These are phyloP conservation scores for Apantesis nais DNA, from an alignment of 2,888 invertebrate species.

Conservation along the genomic window DNA sequence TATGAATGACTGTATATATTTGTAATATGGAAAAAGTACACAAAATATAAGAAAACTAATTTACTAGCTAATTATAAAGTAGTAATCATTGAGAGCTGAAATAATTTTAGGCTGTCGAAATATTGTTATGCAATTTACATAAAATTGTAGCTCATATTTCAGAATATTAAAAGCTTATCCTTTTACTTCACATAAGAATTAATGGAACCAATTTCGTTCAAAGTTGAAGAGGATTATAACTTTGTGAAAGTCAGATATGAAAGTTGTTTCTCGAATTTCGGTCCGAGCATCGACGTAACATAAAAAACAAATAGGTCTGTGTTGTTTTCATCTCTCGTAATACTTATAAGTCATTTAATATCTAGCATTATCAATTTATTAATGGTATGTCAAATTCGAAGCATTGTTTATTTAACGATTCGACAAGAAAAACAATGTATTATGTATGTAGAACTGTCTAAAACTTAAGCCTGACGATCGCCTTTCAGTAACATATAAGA, in stretches of 20 bases:
- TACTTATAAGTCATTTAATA: not conserved
- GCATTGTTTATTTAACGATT: no score
- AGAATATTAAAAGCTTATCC: conserved; percentile 44
- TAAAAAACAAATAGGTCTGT: not conserved
- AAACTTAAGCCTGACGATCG: no score
- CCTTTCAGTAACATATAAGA: not conserved
- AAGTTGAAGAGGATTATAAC: conserved; percentile 48
- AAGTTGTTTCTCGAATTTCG: conserved; percentile 41
- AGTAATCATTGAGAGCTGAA: not conserved
- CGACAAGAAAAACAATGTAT: no score
- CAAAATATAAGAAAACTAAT: not conserved
- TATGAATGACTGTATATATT: not conserved
- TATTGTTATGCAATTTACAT: not conserved
- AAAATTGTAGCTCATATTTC: conserved; percentile 12
- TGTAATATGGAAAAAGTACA: no score
- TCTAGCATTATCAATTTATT: no score
- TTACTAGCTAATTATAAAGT: not conserved
- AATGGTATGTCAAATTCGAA: no score
- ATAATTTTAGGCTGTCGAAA: not conserved
- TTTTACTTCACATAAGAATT: conserved; percentile 46
- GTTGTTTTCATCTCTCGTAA: not conserved
- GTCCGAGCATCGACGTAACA: conserved; percentile 30
- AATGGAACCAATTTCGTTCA: conserved; percentile 48
- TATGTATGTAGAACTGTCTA: no score
- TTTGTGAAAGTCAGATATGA: conserved; percentile 43